phyloP scores from a whole-genome alignment of 2,113 vertebrate genomes.

The Gavia stellata region DNA sequence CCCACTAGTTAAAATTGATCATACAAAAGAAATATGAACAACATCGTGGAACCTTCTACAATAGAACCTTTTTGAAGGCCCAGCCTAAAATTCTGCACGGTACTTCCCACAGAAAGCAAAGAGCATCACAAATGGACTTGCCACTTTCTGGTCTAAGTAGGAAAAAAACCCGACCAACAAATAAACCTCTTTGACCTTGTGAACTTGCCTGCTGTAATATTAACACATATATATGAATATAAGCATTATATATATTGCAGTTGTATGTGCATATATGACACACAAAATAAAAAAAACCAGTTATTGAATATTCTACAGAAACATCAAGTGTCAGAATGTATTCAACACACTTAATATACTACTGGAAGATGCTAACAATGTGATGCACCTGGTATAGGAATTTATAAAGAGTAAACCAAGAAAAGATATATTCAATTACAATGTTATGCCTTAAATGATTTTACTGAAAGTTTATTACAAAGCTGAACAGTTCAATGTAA shows the following conservation, averaged over 20 bases:
- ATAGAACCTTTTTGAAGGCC: not conserved
- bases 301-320: not conserved
- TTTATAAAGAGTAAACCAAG: not conserved
- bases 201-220: not conserved
- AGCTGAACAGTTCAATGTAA: not conserved
- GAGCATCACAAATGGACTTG: not conserved
- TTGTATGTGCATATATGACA: not conserved
- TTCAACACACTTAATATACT: not conserved
- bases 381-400: not conserved
- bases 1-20: not conserved
- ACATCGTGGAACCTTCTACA: not conserved
- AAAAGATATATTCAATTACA: not conserved
- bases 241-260: not conserved
- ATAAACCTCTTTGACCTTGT: not conserved
- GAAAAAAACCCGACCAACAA: not conserved
- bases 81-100: not conserved
- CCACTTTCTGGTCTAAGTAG: not conserved
- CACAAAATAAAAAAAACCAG: not conserved
- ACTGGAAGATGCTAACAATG: not conserved
- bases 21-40: not conserved
- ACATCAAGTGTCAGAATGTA: not conserved
- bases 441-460: not conserved
- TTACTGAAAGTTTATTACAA: not conserved
- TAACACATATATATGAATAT: not conserved
- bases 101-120: not conserved